Conservation (phyloP, 2,113 vertebrate genomes). For the Tachysurus fulvidraco region DNA sequence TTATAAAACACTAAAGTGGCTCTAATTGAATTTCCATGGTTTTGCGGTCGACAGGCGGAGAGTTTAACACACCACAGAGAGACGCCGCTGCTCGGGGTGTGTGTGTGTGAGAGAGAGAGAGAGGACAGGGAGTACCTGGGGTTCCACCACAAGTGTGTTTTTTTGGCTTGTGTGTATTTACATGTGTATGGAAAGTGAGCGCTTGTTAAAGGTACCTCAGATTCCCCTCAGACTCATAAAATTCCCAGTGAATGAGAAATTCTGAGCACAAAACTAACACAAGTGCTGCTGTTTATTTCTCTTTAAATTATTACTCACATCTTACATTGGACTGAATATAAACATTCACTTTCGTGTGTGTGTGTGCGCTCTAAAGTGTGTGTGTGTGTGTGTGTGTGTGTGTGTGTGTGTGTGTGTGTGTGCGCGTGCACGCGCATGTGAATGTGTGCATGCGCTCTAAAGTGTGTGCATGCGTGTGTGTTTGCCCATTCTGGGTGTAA, state of each 20-base stretch:
- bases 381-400: too few relatives aligned
- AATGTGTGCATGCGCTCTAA: too few relatives aligned
- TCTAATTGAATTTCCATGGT: slow-evolving; percentile 82
- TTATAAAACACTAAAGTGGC: slow-evolving; percentile 79
- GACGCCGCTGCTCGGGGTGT: slow-evolving; percentile 49
- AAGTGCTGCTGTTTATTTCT: not conserved
- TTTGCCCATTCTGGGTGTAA: too few relatives aligned
- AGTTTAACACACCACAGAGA: slow-evolving; percentile 66
- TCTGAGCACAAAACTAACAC: not conserved
- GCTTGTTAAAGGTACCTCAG: slow-evolving; percentile 5
- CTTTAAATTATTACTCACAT: not conserved
- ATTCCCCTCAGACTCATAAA: slow-evolving; percentile 7
- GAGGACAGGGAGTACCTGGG: not conserved
- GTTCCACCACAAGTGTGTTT: not conserved
- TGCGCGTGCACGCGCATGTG: not conserved
- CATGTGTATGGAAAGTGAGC: slow-evolving; percentile 36
- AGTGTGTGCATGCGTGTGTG: not conserved
- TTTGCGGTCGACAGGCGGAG: slow-evolving; percentile 65
- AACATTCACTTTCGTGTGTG: too few relatives aligned
- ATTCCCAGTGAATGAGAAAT: not conserved
- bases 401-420: not conserved
- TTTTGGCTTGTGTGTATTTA: slow-evolving; percentile 28
- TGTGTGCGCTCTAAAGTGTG: too few relatives aligned
- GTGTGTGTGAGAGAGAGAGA: slow-evolving; percentile 1
- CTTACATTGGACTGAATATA: not conserved